These are phyloP conservation scores for Rhinopomastus cyanomelas DNA, from an alignment of 2,113 vertebrate species.

Conservation along the genomic window DNA sequence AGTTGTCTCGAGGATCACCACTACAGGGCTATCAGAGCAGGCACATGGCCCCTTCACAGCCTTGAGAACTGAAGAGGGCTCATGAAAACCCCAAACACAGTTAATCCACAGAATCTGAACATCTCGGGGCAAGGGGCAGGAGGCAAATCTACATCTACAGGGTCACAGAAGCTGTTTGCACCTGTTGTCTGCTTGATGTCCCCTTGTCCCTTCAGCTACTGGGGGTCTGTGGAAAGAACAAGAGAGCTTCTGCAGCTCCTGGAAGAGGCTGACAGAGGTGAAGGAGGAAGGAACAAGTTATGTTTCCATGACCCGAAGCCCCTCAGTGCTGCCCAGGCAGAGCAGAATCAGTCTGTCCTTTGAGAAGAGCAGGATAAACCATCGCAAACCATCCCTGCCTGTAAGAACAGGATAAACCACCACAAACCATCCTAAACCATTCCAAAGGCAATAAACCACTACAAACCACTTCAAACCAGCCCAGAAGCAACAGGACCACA, in stretches of 20 bases:
- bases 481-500: too few species aligned
- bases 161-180: background rate
- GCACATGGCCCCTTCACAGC: fast-evolving
- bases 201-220: background rate
- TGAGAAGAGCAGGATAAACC: background rate
- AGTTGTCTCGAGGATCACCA: background rate
- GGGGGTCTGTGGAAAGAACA: background rate
- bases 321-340: background rate
- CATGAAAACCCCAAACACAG: background rate
- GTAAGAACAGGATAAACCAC: too few species aligned
- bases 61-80: background rate
- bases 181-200: background rate
- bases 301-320: background rate
- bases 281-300: background rate
- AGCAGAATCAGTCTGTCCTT: background rate
- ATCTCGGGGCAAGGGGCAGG: background rate
- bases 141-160: background rate
- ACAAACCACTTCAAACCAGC: too few species aligned
- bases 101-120: background rate
- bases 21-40: background rate
- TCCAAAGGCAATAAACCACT: too few species aligned
- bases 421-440: too few species aligned
- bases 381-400: too few species aligned
- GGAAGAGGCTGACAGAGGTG: background rate
- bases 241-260: background rate